Evolutionary conservation across 2,797 vertebrate species (phyloP), one percentile per base, ranked within the genome.

Genomic region (Poeciliopsis gracilis): DNA sequence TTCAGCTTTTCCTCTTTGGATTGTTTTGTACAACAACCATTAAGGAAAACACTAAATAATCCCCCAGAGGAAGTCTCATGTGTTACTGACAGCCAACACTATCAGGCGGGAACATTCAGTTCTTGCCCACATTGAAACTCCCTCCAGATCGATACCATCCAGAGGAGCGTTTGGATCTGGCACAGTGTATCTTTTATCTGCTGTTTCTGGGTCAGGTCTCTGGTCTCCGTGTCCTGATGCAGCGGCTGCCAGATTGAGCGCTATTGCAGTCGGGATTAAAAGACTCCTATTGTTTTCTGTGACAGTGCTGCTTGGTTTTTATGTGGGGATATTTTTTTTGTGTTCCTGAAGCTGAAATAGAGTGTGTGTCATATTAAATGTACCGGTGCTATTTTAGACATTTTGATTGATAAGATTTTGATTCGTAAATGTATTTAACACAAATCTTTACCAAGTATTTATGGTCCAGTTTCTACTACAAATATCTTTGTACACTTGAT

Each of bases 191-290:
- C 79, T 87, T 87, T 89, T 85, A 87, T 84, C 78, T 72, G 70
- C 70, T 73, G 73, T 86, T 89, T 87, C 47, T 87, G 77, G 81
- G 77, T 90, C 90, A 86, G 43, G 61, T 80, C 78, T 83, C 77
- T 61, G 46, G 46, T 76, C 63, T 79, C 72, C 20, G 0, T 75
- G 75, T 84, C 75, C 47, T 47, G 20, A 78, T 49, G 66, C 77
- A 69, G 61, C 13, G 75, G 72, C 80, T 83, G 70, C 53, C 38
- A 23, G 66, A 84, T 67, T 20, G 51, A 81, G 57, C 15, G 30
- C 15, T 30, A 47, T 41, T 36, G 57, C 55, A 73, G 25, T 75
- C 43, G 36, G 74, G 71, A 81, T 86, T 76, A 74, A 70, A 77
- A 73, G 74, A 47, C 61, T 80, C 45, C 20, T 25, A 57, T 84